phyloP scores from a whole-genome alignment of 2,113 vertebrate species.

The Cepphus grylle region DNA sequence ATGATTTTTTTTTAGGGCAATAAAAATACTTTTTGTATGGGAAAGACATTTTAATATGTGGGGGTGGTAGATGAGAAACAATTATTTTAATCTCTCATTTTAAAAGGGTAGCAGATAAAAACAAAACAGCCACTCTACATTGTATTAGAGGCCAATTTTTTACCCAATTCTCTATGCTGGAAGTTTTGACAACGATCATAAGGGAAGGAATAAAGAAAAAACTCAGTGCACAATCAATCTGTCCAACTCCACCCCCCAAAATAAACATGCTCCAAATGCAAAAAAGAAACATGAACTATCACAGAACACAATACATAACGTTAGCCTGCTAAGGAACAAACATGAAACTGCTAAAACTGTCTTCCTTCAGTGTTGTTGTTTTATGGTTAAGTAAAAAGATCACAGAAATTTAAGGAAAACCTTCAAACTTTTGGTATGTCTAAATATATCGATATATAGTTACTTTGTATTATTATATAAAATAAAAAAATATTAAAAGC shows the following conservation, averaged over 20 bases:
- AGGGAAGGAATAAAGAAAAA: background rate
- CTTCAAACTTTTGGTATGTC: background rate
- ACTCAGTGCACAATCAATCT: background rate
- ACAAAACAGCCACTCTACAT: background rate
- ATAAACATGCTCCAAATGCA: background rate
- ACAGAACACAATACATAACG: fast-evolving
- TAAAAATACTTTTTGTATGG: background rate
- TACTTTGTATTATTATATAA: background rate
- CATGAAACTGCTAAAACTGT: background rate
- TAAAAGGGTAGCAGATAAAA: background rate
- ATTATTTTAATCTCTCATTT: background rate
- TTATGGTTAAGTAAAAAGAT: background rate
- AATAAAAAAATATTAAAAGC: background rate
- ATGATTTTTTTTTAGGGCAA: background rate
- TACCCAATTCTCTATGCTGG: background rate
- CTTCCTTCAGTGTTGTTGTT: background rate
- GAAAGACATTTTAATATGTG: background rate
- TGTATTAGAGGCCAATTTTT: background rate
- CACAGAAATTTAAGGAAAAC: background rate
- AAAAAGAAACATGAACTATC: background rate
- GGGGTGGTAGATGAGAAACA: background rate
- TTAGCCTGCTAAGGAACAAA: background rate
- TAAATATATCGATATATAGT: background rate
- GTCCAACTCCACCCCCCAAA: background rate
- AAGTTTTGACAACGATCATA: too few species aligned